Percentiles rank a stretch among this genome's conserved stretches.
Evolutionary conservation across 2,797 vertebrate genomes (phyloP).

Genomic region (Tolypeutes matacus): DNA sequence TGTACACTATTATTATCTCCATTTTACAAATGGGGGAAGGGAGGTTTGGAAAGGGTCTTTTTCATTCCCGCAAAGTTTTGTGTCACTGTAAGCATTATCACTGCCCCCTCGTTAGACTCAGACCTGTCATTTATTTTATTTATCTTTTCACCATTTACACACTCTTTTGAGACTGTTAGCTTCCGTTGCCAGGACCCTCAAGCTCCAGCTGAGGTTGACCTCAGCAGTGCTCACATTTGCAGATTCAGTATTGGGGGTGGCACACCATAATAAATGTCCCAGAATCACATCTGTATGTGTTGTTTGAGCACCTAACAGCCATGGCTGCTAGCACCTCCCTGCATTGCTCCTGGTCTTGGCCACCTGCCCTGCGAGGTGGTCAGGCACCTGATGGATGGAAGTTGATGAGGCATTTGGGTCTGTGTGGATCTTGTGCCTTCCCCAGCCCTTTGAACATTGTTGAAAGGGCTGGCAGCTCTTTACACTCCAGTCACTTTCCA

Average conservation of each 20-base stretch:
- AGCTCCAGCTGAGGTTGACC: neutral
- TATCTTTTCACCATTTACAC: neutral
- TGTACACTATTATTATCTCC: neutral
- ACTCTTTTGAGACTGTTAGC: neutral
- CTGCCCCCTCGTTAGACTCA: neutral
- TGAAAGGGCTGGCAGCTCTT: neutral
- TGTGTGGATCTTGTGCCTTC: neutral
- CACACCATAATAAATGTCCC: neutral
- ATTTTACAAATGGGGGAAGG: slow-evolving; percentile 34
- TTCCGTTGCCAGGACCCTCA: neutral
- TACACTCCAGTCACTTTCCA: neutral
- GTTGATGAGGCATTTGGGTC: neutral
- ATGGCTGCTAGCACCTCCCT: neutral
- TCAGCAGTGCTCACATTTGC: neutral
- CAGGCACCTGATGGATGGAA: neutral
- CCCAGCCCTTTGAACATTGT: neutral
- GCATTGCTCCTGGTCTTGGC: too few relatives aligned
- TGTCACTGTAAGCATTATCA: neutral
- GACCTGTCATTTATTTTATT: neutral
- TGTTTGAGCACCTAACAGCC: neutral
- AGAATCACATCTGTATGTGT: neutral
- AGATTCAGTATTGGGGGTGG: neutral
- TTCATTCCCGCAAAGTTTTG: neutral
- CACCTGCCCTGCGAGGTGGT: neutral
- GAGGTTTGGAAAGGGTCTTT: neutral